These are phyloP conservation scores for Caenorhabditis wallacei DNA, from an alignment of 2,888 invertebrate species.

Conservation along the genomic window DNA sequence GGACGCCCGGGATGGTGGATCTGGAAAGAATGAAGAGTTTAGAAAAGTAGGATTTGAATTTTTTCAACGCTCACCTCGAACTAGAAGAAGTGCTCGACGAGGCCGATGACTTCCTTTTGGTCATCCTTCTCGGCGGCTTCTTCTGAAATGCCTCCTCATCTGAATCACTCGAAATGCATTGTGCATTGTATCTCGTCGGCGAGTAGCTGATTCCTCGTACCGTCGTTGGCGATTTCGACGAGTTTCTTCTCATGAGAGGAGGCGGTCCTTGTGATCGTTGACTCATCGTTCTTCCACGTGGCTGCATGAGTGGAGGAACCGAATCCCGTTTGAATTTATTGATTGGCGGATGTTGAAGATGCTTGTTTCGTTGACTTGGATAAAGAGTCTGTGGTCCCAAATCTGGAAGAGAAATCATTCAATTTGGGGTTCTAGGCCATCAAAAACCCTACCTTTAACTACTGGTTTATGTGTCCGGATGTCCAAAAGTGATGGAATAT, in stretches of 20 bases:
- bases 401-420: slow-evolving; percentile 33
- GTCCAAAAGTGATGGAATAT: slow-evolving; percentile 64
- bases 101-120: not conserved
- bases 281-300: slow-evolving; percentile 17
- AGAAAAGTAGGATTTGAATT: not conserved
- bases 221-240: slow-evolving; percentile 30
- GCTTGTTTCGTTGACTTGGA: slow-evolving; percentile 39
- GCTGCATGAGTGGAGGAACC: slow-evolving; percentile 1
- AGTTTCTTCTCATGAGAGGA: slow-evolving; percentile 2
- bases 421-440: too few species aligned
- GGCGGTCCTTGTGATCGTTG: slow-evolving; percentile 9
- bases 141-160: slow-evolving; percentile 58
- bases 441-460: slow-evolving; percentile 58
- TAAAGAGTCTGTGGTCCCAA: slow-evolving; percentile 69
- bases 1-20: slow-evolving; percentile 21
- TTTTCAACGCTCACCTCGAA: not conserved
- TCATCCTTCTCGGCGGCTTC: slow-evolving; percentile 4
- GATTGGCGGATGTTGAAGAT: not conserved
- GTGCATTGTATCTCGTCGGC: slow-evolving; percentile 20
- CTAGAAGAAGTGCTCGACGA: not conserved
- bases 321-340: slow-evolving; percentile 34
- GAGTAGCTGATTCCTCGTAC: slow-evolving; percentile 46
- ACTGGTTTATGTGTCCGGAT: slow-evolving; percentile 59
- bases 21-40: slow-evolving; percentile 12
- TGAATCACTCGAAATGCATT: slow-evolving; percentile 64